Base-by-base conservation (phyloP, 2,113 vertebrate genomes). In the Mus spicilegus region DNA sequence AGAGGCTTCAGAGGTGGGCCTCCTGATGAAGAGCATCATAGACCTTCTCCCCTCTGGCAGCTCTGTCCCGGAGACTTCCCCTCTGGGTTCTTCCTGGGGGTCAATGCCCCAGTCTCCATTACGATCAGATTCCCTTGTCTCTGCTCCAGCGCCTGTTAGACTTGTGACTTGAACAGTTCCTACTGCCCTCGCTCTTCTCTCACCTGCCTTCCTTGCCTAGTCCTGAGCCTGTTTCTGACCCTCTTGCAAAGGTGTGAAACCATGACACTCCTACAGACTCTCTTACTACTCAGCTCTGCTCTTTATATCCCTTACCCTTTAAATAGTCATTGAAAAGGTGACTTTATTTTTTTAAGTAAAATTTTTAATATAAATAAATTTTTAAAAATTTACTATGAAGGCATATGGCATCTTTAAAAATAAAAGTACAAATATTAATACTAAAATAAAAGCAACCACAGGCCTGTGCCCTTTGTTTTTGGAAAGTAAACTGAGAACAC, bases 401-500 rank as follows among this genome's bases (percentile, higher is more conserved):
- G 1, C 30, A 77, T 51, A 19, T 2, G 2, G 7, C 16, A 28
- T 75, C 1, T 96, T 96, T 86, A 63, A 94, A 93, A 93, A 73
- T 61, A 54, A 80, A 93, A n/a, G 5, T 24, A 49, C 5, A 1
- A 36, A n/a, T 58, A 84, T 65, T 56, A 51, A 65, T n/a, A 30
- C 28, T 67, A 61, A 80, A 69, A 91, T 56, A 86, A 54, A 30
- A 17, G n/a, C 36, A 94, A 77, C 3, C 67, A 61, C 65, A 69
- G 36, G 16, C 70, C 17, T 89, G 3, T 36, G 7, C 77, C 42
- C 1, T 82, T 49, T 56, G 17, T n/a, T 85, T 96, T 92, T 26
- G 84, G 75, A 80, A 80, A 93, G n/a, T n/a, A 89, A 94, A 87
- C 4, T 39, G 22, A 95, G 63, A 86, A 56, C 1, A 77, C 46